Percentiles rank a stretch among this genome's conserved stretches.
Evolutionary conservation across 2,113 vertebrate genomes (phyloP).

Genomic region (Archocentrus centrarchus): DNA sequence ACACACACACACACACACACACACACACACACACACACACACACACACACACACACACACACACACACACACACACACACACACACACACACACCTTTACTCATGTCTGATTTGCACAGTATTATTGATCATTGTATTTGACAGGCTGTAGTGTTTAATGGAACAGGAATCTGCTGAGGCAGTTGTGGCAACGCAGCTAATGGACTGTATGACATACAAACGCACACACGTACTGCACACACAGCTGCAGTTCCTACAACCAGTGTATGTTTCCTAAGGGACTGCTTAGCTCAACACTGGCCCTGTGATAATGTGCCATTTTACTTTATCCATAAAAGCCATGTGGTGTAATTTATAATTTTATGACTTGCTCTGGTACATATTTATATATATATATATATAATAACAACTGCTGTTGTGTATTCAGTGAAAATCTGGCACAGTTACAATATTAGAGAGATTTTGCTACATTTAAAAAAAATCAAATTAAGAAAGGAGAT

Average conservation of each 20-base stretch:
- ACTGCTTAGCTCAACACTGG: slow-evolving; percentile 54
- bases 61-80: neutral
- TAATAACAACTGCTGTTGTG: neutral
- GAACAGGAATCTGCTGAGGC: slow-evolving; percentile 56
- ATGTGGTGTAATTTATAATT: slow-evolving; percentile 55
- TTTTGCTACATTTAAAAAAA: neutral
- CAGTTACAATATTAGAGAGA: neutral
- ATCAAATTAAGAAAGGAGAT: neutral
- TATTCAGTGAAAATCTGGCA: neutral
- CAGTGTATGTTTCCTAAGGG: slow-evolving; percentile 58
- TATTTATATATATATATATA: neutral
- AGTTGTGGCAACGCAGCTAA: slow-evolving; percentile 35
- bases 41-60: neutral
- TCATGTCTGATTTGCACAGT: slow-evolving; percentile 11
- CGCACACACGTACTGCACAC: slow-evolving; percentile 25
- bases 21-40: neutral
- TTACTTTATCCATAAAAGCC: slow-evolving; percentile 65
- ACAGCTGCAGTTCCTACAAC: slow-evolving; percentile 55
- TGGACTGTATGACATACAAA: slow-evolving; percentile 42
- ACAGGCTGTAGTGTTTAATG: slow-evolving; percentile 60
- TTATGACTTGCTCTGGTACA: slow-evolving; percentile 27
- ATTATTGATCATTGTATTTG: slow-evolving; percentile 56
- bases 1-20: too few relatives aligned
- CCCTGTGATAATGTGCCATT: slow-evolving; percentile 70
- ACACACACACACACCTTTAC: neutral